Base-by-base conservation (phyloP, 1,140 invertebrate genomes). In the Heliconius hewitsoni region DNA sequence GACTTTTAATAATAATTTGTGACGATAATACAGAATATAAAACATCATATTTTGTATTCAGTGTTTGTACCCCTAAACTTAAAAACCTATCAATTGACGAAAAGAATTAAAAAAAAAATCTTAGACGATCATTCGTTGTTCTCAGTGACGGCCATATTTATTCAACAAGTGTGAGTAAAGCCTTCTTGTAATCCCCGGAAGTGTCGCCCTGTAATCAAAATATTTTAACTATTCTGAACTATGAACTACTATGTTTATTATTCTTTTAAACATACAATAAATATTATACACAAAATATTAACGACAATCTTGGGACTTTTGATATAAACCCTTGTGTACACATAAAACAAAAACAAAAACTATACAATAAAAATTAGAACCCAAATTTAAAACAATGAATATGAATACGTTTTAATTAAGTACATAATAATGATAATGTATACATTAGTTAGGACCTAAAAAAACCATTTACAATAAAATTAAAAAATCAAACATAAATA, bases 151-250 rank as follows among this genome's bases (percentile, higher is more conserved):
- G 82, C 74, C 81, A 74, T 83, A 89, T 89, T 96, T 96, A 96
- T 95, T 96, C 95, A 95, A 98, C 96, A 87, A 98, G 95, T 84
- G 97, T 96, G 88, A 98, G 95, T 86, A 98, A 96, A 86, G 98
- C 96, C 94, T 96, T 97, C 95, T 97, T 98, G 96, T 98, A 98
- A 96, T 98, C 97, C 81, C 98, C 98, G 85, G 97, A 98, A 79
- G 98, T 98, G 93, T 99, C 98, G 84, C 96, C 97, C 97, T 98
- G 96, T 81, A 97, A 96, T 83, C 89, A 93, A 93, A 94, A 93
- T 83, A 85, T 81, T 87, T 86, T 80, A 52, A 84, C 84, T 91
- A 85, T 87, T 89, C 89, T 90, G 87, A 85, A 85, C 84, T 66
- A 66, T 18, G 60, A 66, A 27, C 30, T 30, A 83, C 75, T 86